Percentiles rank a stretch among this genome's conserved stretches.
Evolutionary conservation across 2,113 vertebrate species (phyloP).

Genomic region (Centropristis striata): DNA sequence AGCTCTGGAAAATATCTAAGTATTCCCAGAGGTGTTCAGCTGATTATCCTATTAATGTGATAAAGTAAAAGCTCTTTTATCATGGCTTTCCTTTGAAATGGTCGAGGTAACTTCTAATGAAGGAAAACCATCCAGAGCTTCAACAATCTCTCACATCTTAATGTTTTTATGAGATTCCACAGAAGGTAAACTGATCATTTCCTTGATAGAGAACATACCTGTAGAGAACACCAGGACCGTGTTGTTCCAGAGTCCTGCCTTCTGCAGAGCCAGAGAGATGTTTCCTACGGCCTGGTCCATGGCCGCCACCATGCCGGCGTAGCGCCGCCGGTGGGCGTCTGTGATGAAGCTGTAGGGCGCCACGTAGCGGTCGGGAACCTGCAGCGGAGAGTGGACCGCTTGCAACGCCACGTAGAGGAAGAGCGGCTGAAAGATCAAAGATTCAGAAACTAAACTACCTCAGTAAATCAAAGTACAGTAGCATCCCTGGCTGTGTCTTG

Average conservation of each 20-base stretch:
- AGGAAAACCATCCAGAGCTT: not conserved
- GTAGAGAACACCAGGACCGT: conserved; percentile 95
- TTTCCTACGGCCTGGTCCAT: conserved; percentile 98
- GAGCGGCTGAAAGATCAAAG: conserved; percentile 87
- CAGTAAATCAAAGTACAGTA: no score
- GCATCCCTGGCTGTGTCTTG: no score
- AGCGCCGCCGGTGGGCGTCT: conserved; percentile 85
- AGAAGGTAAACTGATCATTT: not conserved
- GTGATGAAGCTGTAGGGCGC: conserved; percentile 90
- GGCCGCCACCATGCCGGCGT: conserved; percentile 94
- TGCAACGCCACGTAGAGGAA: conserved; percentile 96
- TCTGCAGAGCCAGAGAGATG: conserved; percentile 88
- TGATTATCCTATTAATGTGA: conserved; percentile 1
- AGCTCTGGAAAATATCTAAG: conserved; percentile 6
- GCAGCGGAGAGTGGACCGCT: conserved; percentile 92
- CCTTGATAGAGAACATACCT: conserved; percentile 79
- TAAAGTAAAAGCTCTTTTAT: not conserved
- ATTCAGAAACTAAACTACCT: no score
- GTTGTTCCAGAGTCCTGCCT: conserved; percentile 91
- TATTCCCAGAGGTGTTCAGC: not conserved
- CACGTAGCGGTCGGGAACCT: conserved; percentile 91
- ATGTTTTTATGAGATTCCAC: not conserved
- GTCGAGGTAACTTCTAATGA: not conserved
- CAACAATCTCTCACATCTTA: not conserved
- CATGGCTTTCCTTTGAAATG: not conserved